Base-by-base conservation (phyloP, 1,140 invertebrate species). In the Mercenaria mercenaria region DNA sequence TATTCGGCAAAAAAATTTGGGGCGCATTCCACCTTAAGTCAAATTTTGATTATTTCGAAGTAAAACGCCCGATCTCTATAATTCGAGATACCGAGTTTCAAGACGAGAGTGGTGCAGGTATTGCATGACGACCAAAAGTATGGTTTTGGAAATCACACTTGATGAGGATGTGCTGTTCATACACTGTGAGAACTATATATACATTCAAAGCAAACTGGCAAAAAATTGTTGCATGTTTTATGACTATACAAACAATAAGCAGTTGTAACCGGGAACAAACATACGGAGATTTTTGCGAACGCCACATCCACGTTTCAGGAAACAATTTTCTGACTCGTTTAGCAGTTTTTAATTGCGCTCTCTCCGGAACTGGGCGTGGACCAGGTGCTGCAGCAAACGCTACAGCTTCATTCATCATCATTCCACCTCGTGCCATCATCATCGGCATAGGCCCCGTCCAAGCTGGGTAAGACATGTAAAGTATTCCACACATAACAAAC, bases 301-400 rank as follows among this genome's bases (percentile, higher is more conserved):
- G 76, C 95, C 95, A 96, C 37, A 96, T 87, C 95, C 96, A 96
- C 13, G 96, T 96, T 93, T 96, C 96, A 10, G 96, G 95, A 87
- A 96, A 96, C 67, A 95, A 23, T 83, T 94, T 92, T 56, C 96
- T 95, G 0, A 97, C 93, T 13, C 95, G 88, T 34, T 74, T 47
- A 41, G 41, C 52, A 23, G 29, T 23, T 50, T 82, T 82, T 13
- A 88, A 32, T 13, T 39, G 37, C 8, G 34, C 11, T 41, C 8
- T 52, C 20, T 15, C 32, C n/a, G 59, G 61, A 15, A 11, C 76
- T 26, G 76, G 47, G n/a, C 18, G 41, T 4, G 10, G n/a, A n/a
- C n/a, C 47, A 1, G 72, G 37, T 29, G 39, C 72, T 18, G 52
- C 29, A 4, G 8, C 34, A 59, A 34, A n/a, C 64, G n/a, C 41